A percentile compares a stretch with the other conserved stretches of the same genome.
Evolutionary conservation across 1,140 invertebrate genomes (phyloP).

Genomic region (Ditylenchus dipsaci): DNA sequence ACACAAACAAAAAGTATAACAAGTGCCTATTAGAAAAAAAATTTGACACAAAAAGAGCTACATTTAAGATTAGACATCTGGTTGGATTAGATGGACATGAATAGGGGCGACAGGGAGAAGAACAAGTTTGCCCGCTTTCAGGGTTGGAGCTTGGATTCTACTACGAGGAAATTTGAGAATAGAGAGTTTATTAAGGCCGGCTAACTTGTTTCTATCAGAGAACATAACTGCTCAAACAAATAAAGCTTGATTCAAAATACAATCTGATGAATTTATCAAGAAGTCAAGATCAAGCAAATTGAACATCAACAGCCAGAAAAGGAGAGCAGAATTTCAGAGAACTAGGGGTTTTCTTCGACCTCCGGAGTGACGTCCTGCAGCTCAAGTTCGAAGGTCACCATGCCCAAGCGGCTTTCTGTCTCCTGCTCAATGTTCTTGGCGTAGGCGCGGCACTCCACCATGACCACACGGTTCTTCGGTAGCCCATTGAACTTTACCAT

Average conservation of each 20-base stretch:
- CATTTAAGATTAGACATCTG: no score
- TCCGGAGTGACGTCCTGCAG: not conserved
- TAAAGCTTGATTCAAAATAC: not conserved
- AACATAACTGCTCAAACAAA: not conserved
- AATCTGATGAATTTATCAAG: not conserved
- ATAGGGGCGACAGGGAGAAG: no score
- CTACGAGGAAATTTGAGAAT: not conserved
- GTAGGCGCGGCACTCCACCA: slow-evolving; percentile 55
- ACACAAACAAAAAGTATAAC: no score
- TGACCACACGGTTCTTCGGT: slow-evolving; percentile 54
- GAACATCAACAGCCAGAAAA: not conserved
- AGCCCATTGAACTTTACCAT: slow-evolving; percentile 56
- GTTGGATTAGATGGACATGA: no score
- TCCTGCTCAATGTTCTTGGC: slow-evolving; percentile 54
- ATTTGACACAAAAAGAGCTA: no score
- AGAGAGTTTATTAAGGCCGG: not conserved
- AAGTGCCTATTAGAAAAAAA: no score
- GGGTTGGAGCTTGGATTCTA: not conserved
- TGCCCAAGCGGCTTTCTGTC: slow-evolving; percentile 18
- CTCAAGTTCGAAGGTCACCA: slow-evolving; percentile 10
- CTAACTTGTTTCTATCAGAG: not conserved
- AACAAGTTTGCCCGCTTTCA: not conserved
- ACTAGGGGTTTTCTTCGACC: not conserved
- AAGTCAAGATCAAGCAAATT: slow-evolving; percentile 1
- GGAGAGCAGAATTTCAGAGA: not conserved